Base-by-base conservation (phyloP, 2,113 vertebrate genomes). In the Stomatorhinus ivindoensis region DNA sequence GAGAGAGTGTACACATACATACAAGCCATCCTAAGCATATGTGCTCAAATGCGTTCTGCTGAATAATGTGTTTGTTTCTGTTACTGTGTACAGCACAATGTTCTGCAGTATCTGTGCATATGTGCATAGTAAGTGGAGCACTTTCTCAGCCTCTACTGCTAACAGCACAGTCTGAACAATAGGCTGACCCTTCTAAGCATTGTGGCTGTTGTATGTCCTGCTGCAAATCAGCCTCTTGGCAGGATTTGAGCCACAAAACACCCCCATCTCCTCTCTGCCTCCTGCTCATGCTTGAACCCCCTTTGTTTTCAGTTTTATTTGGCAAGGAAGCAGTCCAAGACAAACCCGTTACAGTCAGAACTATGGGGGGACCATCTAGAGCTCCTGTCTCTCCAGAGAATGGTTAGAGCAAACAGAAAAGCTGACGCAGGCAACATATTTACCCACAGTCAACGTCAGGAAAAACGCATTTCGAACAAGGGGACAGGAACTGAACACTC, bases 271-370 rank as follows among this genome's bases (percentile, higher is more conserved):
- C 69, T 58, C 87, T 47, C 3, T 21, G 44, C 80, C 61, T 27
- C 58, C 50, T 48, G 87, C 89, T 88, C 48, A 46, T 85, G 87
- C 82, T 69, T 76, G 27, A 86, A 47, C 76, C 86, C 87, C 90
- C 90, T 92, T 92, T 91, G 92, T 91, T 91, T 88, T 88, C 90
- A 65, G 87, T 92, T 92, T 91, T 47, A 91, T 91, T 91, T 93
- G 93, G 93, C 91, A 91, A 92, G 91, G 91, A 92, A 90, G 90
- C 24, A 47, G 51, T 88, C 86, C 82, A 65, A 55, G 44, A 76
- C 53, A 50, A 58, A 50, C 83, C 55, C 9, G 31, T 53, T 15
- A 55, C 73, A 19, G 83, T 87, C 39, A 76, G 55, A 61, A 50
- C 47, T 47, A 61, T 65, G 89, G 86, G 7, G 88, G 15, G 39